These are phyloP conservation scores for mouse (Mus musculus) DNA, from an alignment of 2,113 vertebrate genomes.

Conservation along the genomic window GRCm39 chr8:62633001-62633500, in stretches of 20 bases:
- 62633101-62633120: background rate
- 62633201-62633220: background rate
- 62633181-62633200: background rate
- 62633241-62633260: background rate
- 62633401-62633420: background rate
- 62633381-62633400: background rate
- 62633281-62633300: background rate
- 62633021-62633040: background rate
- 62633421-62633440: background rate
- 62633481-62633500: background rate
- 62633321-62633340: background rate
- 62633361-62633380: background rate
- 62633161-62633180: background rate
- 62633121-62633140: background rate
- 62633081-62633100: background rate
- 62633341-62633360: background rate
- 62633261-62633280: background rate
- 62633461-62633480: background rate
- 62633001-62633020: background rate
- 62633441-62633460: constrained; percentile 14
- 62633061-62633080: background rate
- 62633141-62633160: background rate
- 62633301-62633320: background rate
- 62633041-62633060: background rate
- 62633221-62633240: background rate